Evolutionary conservation across 2,797 vertebrate species (phyloP).

Genomic region (Sphaeramia orbicularis): DNA sequence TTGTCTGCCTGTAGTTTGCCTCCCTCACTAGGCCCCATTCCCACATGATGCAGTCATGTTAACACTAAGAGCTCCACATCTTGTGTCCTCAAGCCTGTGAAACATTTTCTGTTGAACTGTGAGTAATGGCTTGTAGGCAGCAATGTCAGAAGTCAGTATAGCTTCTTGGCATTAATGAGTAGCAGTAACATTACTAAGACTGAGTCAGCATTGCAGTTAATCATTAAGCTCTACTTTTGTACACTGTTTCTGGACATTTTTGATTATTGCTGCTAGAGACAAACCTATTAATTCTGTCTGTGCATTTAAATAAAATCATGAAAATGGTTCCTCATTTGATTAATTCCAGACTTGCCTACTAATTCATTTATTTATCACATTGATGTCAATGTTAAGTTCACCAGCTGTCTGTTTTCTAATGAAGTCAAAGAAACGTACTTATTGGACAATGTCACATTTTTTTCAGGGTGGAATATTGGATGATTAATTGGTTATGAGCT

Average conservation of each 20-base stretch:
- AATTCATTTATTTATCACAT: too few species aligned
- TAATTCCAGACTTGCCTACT: too few species aligned
- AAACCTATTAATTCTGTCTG: too few species aligned
- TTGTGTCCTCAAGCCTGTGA: slow-evolving; percentile 45
- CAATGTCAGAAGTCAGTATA: slow-evolving; percentile 26
- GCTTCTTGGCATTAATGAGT: slow-evolving; percentile 35
- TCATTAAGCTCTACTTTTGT: slow-evolving; percentile 21
- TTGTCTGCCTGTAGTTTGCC: slow-evolving; percentile 36
- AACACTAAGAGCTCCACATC: slow-evolving; percentile 20
- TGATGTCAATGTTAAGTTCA: too few species aligned
- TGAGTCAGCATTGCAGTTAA: slow-evolving; percentile 14
- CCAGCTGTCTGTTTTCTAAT: too few species aligned
- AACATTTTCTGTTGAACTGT: slow-evolving; percentile 59
- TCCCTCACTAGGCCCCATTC: slow-evolving; percentile 49
- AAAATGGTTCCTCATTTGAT: too few species aligned
- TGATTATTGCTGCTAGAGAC: neutral
- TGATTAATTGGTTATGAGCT: too few species aligned
- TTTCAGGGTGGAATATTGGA: too few species aligned
- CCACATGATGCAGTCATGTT: slow-evolving; percentile 63
- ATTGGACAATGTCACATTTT: too few species aligned
- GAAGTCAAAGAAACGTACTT: too few species aligned
- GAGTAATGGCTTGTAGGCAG: slow-evolving; percentile 43
- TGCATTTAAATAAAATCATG: too few species aligned
- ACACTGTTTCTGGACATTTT: slow-evolving; percentile 11
- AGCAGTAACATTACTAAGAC: slow-evolving; percentile 21